These are phyloP conservation scores for Paedocypris sp. DNA, from an alignment of 2,113 vertebrate species.

Conservation along the genomic window DNA sequence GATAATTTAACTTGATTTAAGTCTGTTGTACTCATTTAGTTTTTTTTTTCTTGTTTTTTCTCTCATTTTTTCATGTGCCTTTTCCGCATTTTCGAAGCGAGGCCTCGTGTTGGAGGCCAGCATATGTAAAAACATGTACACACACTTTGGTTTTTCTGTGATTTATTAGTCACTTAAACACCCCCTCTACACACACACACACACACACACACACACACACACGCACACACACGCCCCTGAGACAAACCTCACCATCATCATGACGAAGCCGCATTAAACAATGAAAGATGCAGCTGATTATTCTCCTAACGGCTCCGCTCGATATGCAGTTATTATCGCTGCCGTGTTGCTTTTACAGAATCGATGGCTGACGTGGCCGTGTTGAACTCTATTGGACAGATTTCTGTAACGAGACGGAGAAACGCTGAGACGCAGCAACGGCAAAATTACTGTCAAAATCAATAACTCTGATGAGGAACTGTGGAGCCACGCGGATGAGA, in stretches of 20 bases:
- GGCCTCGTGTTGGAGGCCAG: too few relatives aligned
- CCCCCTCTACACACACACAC: too few relatives aligned
- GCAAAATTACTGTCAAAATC: conserved; percentile 1
- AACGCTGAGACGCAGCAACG: not conserved
- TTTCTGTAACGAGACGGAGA: conserved; percentile 8
- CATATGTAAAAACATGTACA: too few relatives aligned
- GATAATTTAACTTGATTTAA: too few relatives aligned
- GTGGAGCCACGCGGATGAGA: not conserved
- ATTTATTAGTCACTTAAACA: too few relatives aligned
- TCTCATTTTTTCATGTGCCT: too few relatives aligned
- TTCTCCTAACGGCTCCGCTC: not conserved
- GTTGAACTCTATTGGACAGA: not conserved
- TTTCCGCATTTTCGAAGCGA: too few relatives aligned
- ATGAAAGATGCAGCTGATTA: conserved; percentile 9
- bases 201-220: too few relatives aligned
- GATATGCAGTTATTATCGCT: not conserved
- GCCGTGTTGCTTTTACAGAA: not conserved
- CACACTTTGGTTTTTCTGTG: too few relatives aligned
- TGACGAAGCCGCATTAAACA: not conserved
- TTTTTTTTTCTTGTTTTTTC: too few relatives aligned
- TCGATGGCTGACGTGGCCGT: conserved; percentile 3
- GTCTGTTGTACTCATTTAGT: too few relatives aligned
- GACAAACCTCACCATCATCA: not conserved
- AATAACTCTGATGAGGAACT: not conserved
- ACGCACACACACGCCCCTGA: too few relatives aligned